These are phyloP conservation scores for Vanessa cardui DNA, from an alignment of 2,888 invertebrate genomes.

Conservation along the genomic window DNA sequence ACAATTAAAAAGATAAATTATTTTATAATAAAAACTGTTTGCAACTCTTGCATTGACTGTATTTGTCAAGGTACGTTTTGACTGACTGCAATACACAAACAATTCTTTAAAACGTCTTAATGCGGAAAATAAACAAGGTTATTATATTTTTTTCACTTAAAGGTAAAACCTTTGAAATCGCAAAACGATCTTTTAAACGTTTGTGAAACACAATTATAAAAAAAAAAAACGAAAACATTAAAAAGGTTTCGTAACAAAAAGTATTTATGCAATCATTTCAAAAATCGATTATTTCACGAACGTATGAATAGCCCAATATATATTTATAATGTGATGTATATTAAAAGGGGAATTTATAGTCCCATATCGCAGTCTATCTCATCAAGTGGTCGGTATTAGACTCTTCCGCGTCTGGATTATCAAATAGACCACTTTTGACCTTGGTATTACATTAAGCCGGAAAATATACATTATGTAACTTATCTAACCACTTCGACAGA, in stretches of 20 bases:
- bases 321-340: conserved; percentile 27
- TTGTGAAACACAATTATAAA: no score
- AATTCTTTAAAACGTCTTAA: background rate
- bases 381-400: conserved; percentile 42
- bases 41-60: background rate
- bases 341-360: conserved; percentile 32
- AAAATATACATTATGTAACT: conserved; percentile 26
- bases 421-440: conserved; percentile 34
- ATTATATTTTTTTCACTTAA: background rate
- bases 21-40: background rate
- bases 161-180: background rate
- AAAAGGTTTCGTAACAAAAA: no score
- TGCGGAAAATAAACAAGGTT: conserved; percentile 5
- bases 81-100: background rate
- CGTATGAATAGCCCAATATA: background rate
- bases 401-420: conserved; percentile 39
- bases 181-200: no score
- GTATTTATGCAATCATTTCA: no score
- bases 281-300: no score
- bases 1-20: no score
- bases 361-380: conserved; percentile 34
- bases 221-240: background rate
- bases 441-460: conserved; percentile 35
- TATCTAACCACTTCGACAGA: conserved; percentile 5
- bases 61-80: background rate